Base-by-base conservation (phyloP, 1,140 invertebrate species). In the Heliconius eleuchia region DNA sequence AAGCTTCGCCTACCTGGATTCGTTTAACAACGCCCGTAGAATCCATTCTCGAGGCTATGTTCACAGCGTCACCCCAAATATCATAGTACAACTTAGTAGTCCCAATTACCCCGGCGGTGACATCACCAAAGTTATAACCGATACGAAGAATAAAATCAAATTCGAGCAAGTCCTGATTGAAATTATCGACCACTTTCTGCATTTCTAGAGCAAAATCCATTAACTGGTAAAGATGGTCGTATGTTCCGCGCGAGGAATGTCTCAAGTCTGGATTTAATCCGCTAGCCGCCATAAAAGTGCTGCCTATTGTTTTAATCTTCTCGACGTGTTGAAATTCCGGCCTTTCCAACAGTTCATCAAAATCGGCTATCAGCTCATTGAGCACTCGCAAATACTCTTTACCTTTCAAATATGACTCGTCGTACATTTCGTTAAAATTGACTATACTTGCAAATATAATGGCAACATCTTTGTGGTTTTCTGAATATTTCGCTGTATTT, bases 41-140 rank as follows among this genome's bases (percentile, higher is more conserved):
- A 89, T 99, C 99, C 99, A 98, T 99, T 75, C 99, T 95, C 6
- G 98, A 98, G 0, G 99, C 98, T 75, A 99, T 99, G 94, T 99
- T 99, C 0, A 99, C 99, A 0, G 99, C 98, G 94, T 99, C 99
- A 0, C 99, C 99, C 99, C 99, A 99, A 75, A 99, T 99, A 91
- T 99, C 99, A 84, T 99, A 99, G 87, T 99, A 98, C 23, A 99
- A 95, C 89, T 99, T 99, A 0, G 98, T 98, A 1, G 98, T 99
- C 0, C 99, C 99, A 73, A 99, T 99, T 0, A 99, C 98, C 6
- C 99, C 99, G 0, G 98, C 98, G 0, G 98, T 99, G 0, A 99
- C 98, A 84, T 99, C 98, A 0, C 99, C 99, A 80, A 96, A 97
- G 85, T 97, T 97, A 83, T 96, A 97, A 1, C 97, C 97, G n/a